Conservation (phyloP, 2,888 invertebrate species). For the Lissocephala sabroskyi region DNA sequence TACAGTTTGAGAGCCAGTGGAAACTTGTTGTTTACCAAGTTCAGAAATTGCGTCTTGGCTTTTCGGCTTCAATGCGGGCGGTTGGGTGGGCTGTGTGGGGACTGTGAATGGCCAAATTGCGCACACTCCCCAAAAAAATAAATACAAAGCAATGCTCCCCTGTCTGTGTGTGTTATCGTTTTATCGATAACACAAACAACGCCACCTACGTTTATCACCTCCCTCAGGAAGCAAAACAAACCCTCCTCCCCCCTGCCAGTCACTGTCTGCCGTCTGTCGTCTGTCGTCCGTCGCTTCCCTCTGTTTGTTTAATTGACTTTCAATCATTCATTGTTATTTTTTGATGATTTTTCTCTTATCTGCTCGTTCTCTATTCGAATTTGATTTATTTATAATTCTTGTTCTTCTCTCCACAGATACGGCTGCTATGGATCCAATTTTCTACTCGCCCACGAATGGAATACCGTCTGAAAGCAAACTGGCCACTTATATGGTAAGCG, state of each 20-base stretch:
- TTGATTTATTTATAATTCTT: slow-evolving; percentile 2
- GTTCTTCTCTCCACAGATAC: slow-evolving; percentile 59
- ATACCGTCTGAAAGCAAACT: slow-evolving; percentile 89
- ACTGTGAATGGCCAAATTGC: slow-evolving; percentile 20
- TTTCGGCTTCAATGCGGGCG: slow-evolving; percentile 13
- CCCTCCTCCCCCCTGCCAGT: background rate
- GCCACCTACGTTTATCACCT: slow-evolving; percentile 3
- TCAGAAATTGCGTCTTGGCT: slow-evolving; percentile 44
- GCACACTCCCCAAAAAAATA: slow-evolving; percentile 30
- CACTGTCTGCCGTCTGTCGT: slow-evolving; percentile 1
- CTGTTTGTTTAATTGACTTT: slow-evolving; percentile 61
- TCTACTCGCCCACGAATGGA: slow-evolving; percentile 80
- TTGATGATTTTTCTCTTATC: too few relatives aligned
- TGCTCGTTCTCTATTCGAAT: too few relatives aligned
- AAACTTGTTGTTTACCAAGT: slow-evolving; percentile 27
- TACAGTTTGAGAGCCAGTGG: slow-evolving; percentile 20
- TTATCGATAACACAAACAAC: slow-evolving; percentile 46
- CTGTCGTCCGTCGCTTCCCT: slow-evolving; percentile 8
- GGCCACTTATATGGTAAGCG: slow-evolving; percentile 85
- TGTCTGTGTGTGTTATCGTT: slow-evolving; percentile 37
- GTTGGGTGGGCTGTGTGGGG: slow-evolving; percentile 21
- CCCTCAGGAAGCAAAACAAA: background rate
- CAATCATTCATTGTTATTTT: slow-evolving; percentile 51
- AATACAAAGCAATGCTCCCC: too few relatives aligned
- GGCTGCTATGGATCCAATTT: slow-evolving; percentile 82